Evolutionary conservation across 2,113 vertebrate species (phyloP).

Genomic region (Acanthisitta chloris): DNA sequence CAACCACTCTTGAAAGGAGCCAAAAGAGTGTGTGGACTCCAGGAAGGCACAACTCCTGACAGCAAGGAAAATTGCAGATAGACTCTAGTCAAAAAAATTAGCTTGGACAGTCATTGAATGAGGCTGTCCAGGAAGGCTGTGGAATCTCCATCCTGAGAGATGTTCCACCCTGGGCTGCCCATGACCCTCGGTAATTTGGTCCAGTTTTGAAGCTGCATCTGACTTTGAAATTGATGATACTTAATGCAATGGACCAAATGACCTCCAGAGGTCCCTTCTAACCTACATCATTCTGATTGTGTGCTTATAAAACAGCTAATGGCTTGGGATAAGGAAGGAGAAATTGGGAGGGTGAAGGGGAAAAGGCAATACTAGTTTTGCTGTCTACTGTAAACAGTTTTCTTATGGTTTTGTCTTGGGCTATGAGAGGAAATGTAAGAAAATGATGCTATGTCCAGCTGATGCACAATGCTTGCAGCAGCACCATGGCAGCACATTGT

Average conservation of each 20-base stretch:
- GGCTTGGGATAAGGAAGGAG: background rate
- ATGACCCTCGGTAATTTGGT: background rate
- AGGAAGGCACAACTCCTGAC: background rate
- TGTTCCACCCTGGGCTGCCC: background rate
- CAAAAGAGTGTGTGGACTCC: background rate
- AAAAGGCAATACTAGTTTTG: background rate
- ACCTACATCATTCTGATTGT: background rate
- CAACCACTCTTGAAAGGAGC: background rate
- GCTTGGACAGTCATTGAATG: background rate
- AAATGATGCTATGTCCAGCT: background rate
- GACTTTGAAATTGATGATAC: background rate
- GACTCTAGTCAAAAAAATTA: background rate
- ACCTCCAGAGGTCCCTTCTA: conserved; percentile 46
- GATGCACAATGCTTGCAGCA: background rate
- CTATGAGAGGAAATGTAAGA: background rate
- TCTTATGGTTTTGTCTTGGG: background rate
- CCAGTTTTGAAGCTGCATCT: background rate
- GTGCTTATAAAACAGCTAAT: background rate
- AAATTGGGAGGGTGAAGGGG: background rate
- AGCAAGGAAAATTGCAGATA: background rate
- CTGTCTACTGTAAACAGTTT: background rate
- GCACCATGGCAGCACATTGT: background rate
- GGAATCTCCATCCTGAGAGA: background rate
- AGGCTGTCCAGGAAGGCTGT: background rate
- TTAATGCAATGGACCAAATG: background rate